Percentiles rank a stretch among this genome's conserved stretches.
Conservation (phyloP, 2,797 vertebrate species). For the Macrochelys suwanniensis region DNA sequence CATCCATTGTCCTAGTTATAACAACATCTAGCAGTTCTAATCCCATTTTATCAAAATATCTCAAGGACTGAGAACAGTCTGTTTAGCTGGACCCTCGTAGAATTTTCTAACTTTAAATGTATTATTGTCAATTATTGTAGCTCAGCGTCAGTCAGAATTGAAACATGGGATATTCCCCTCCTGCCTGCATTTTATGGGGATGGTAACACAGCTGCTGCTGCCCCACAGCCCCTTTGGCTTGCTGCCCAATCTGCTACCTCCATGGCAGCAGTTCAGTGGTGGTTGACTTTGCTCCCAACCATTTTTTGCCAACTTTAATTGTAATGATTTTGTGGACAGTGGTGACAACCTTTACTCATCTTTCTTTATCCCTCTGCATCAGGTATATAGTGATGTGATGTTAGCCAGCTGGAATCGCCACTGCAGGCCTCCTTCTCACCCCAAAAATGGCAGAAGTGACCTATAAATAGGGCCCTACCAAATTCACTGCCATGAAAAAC, state of each 20-base stretch:
- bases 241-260: neutral
- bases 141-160: neutral
- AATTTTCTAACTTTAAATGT: neutral
- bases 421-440: neutral
- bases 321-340: neutral
- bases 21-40: neutral
- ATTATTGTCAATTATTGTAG: neutral
- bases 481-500: too few species aligned
- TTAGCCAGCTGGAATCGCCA: too few species aligned
- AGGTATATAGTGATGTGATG: neutral
- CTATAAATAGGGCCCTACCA: too few species aligned
- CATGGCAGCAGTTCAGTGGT: neutral
- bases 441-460: too few species aligned
- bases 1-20: neutral
- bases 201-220: neutral
- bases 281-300: neutral
- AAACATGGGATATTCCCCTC: neutral
- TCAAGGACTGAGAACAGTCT: neutral
- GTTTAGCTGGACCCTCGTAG: neutral
- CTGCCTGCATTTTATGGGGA: neutral
- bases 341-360: neutral
- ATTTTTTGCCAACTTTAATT: neutral
- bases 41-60: neutral
- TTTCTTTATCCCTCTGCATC: neutral
- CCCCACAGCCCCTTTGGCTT: neutral